Percentiles rank a stretch among this genome's conserved stretches.
Evolutionary conservation across 92 coral and sea anemone species (phyloP).

Genomic region (Zoanthus solanderi): DNA sequence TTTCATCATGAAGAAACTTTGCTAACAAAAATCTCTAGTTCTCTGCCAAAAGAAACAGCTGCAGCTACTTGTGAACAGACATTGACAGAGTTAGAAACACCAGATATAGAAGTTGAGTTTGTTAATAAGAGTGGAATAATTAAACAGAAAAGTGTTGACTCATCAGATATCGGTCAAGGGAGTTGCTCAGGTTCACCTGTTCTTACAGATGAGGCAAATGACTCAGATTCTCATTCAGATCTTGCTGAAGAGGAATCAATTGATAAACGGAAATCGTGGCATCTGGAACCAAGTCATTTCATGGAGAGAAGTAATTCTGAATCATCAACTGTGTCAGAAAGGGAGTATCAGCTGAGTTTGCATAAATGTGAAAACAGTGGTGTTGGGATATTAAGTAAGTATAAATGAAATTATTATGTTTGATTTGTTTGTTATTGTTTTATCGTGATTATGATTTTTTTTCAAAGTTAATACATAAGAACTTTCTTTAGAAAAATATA

Average conservation of each 20-base stretch:
- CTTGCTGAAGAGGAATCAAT: constrained; percentile 71
- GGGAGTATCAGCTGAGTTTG: constrained; percentile 62
- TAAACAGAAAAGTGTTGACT: constrained; percentile 75
- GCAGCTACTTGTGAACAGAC: not conserved
- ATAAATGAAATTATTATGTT: not conserved
- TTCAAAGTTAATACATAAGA: too few relatives aligned
- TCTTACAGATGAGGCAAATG: constrained; percentile 74
- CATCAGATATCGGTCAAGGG: constrained; percentile 56
- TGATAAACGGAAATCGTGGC: constrained; percentile 54
- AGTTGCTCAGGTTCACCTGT: constrained; percentile 58
- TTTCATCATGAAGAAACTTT: not conserved
- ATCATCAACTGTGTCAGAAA: constrained; percentile 87
- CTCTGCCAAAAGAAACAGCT: constrained; percentile 19
- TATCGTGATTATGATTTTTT: too few relatives aligned
- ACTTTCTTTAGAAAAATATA: too few relatives aligned
- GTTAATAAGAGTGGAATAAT: constrained; percentile 80
- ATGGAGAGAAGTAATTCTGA: constrained; percentile 83
- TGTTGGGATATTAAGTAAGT: constrained; percentile 4
- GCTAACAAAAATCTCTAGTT: not conserved
- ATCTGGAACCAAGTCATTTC: constrained; percentile 51
- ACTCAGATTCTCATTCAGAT: constrained; percentile 85
- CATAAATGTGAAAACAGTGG: not conserved
- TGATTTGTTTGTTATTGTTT: too few relatives aligned
- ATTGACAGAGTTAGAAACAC: constrained; percentile 38
- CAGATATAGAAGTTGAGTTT: constrained; percentile 71